A percentile compares a stretch with the other conserved stretches of the same genome.
phyloP scores from a whole-genome alignment of 2,113 vertebrate species.

The Morphnarchus princeps region DNA sequence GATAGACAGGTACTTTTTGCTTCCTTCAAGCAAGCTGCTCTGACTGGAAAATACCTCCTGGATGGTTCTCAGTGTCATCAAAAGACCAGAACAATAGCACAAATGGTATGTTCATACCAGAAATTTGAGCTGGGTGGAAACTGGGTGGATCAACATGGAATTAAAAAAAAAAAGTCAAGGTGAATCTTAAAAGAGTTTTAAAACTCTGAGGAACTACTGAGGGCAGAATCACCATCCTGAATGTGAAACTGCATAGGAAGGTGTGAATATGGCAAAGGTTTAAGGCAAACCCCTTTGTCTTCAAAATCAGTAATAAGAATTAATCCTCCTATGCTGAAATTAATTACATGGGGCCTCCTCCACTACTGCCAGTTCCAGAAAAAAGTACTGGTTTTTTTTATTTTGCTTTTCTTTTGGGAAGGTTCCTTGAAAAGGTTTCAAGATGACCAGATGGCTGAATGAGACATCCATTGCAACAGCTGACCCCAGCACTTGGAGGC shows the following conservation, averaged over 20 bases:
- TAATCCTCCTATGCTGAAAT: not conserved
- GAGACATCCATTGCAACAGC: not conserved
- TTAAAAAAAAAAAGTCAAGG: not conserved
- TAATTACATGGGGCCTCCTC: not conserved
- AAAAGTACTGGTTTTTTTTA: not conserved
- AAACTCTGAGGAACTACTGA: not conserved
- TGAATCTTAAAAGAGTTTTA: not conserved
- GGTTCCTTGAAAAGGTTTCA: not conserved
- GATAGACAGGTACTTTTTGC: not conserved
- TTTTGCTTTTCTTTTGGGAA: not conserved
- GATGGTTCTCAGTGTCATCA: not conserved
- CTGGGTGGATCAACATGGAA: not conserved
- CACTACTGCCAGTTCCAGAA: not conserved
- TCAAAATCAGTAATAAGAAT: not conserved
- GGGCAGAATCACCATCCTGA: not conserved
- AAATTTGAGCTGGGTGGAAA: not conserved
- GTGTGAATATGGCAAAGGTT: not conserved
- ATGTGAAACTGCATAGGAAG: not conserved
- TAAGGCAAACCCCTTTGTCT: not conserved
- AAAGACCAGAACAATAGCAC: not conserved
- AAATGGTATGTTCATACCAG: not conserved
- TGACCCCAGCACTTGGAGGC: not conserved
- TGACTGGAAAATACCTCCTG: not conserved
- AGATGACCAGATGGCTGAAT: not conserved
- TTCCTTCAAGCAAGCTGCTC: not conserved